Percentiles rank a stretch among this genome's conserved stretches.
These are phyloP conservation scores for Coenobita brevimanus DNA, from an alignment of 1,140 invertebrate species.

Conservation along the genomic window DNA sequence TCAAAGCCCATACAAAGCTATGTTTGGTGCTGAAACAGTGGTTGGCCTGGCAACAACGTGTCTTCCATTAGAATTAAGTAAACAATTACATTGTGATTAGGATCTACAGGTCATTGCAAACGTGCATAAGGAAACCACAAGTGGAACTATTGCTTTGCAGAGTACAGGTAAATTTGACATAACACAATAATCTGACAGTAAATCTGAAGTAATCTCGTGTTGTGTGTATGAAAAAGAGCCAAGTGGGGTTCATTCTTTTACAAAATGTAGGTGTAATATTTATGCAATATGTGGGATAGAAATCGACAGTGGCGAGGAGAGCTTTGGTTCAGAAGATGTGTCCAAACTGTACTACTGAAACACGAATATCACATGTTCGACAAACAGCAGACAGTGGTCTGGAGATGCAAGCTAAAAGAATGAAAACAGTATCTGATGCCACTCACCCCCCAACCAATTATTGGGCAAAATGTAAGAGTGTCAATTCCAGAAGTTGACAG, in stretches of 20 bases:
- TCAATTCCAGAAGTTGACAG: no score
- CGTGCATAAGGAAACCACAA: neutral
- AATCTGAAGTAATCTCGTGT: no score
- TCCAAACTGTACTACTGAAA: slow-evolving; percentile 1
- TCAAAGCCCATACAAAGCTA: slow-evolving; percentile 13
- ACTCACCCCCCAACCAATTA: neutral
- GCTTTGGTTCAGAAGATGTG: slow-evolving; percentile 13
- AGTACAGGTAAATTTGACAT: no score
- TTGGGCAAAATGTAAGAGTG: slow-evolving; percentile 13
- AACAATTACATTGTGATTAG: neutral
- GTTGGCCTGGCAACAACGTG: slow-evolving; percentile 3
- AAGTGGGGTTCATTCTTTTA: neutral
- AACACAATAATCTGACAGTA: no score
- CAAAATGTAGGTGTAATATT: neutral
- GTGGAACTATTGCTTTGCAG: slow-evolving; percentile 6
- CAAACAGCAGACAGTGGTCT: slow-evolving; percentile 10
- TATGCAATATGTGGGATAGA: no score
- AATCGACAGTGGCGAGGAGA: neutral
- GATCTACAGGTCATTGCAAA: no score
- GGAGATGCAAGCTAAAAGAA: slow-evolving; percentile 1
- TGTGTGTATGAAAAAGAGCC: neutral
- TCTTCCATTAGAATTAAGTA: slow-evolving; percentile 7
- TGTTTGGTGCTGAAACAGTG: slow-evolving; percentile 6
- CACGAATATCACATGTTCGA: neutral
- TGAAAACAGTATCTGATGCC: slow-evolving; percentile 16